Conservation (phyloP, 2,797 vertebrate species). For the Sparus aurata region DNA sequence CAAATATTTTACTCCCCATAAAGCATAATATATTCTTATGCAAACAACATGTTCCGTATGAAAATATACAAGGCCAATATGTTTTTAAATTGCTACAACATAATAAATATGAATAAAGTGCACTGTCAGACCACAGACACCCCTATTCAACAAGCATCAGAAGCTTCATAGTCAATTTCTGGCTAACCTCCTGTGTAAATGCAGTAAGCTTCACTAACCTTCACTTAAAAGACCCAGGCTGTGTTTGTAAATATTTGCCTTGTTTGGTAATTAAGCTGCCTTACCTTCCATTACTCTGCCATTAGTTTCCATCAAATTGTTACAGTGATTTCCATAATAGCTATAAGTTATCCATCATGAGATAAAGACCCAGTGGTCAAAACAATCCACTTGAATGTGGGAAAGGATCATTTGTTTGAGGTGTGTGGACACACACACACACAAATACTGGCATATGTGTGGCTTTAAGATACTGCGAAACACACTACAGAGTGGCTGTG, state of each 20-base stretch:
- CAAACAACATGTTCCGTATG: neutral
- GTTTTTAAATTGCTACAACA: neutral
- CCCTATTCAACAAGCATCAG: constrained; percentile 12
- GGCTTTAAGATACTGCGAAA: constrained; percentile 58
- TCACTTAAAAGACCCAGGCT: constrained; percentile 35
- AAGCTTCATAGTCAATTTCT: constrained; percentile 19
- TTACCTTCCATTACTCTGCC: constrained; percentile 53
- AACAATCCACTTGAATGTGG: constrained; percentile 45
- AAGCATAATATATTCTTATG: neutral
- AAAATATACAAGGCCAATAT: neutral
- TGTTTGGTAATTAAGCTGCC: constrained; percentile 39
- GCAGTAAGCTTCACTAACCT: constrained; percentile 17
- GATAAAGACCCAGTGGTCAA: constrained; percentile 53
- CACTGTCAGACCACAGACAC: neutral
- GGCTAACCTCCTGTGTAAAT: neutral
- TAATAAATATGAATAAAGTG: neutral
- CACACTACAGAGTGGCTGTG: constrained; percentile 37
- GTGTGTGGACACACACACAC: constrained; percentile 25
- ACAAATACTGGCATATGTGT: constrained; percentile 30
- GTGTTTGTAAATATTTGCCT: constrained; percentile 44
- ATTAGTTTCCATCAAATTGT: constrained; percentile 54
- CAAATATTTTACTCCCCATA: neutral
- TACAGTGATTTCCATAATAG: constrained; percentile 53
- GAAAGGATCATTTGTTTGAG: constrained; percentile 39
- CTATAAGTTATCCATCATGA: constrained; percentile 45